Evolutionary conservation across 2,797 vertebrate genomes (phyloP).

Genomic region (Diplodus sargus): DNA sequence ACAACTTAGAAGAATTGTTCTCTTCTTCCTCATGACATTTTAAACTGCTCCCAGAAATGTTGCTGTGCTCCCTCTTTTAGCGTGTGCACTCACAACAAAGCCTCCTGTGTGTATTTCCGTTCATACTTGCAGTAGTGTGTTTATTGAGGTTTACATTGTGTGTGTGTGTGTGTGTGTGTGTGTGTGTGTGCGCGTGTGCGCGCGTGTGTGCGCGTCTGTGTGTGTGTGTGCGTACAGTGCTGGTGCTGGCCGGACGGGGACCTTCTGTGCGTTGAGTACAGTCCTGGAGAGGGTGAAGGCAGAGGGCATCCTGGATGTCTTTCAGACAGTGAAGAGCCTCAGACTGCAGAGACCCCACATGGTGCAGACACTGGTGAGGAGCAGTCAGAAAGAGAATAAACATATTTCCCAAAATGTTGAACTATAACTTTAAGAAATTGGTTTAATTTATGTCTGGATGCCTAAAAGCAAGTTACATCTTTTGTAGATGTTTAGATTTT

Average conservation of each 20-base stretch:
- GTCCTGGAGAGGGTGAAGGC: conserved; percentile 98
- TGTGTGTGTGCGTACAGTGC: conserved; percentile 83
- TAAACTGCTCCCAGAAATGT: conserved; percentile 17
- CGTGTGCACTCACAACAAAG: conserved; percentile 17
- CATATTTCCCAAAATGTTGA: not conserved
- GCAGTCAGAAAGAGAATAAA: not conserved
- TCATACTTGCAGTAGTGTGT: not conserved
- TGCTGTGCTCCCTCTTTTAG: conserved; percentile 8
- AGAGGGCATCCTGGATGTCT: conserved; percentile 98
- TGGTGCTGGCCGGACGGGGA: conserved; percentile 96
- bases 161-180: conserved; percentile 18
- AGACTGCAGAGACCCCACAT: conserved; percentile 98
- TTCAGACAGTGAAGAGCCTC: conserved; percentile 99
- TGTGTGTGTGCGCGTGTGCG: conserved; percentile 17
- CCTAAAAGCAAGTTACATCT: not conserved
- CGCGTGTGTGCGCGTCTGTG: not conserved
- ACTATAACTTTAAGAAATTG: not conserved
- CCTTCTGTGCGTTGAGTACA: conserved; percentile 97
- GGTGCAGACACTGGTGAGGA: conserved; percentile 99
- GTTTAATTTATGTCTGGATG: not conserved
- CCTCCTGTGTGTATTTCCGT: not conserved
- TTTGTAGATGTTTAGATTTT: not conserved
- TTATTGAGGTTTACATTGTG: not conserved
- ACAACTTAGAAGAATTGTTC: conserved; percentile 53
- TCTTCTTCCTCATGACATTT: conserved; percentile 56